These are phyloP conservation scores for Thelaira solivaga DNA, from an alignment of 2,888 invertebrate genomes.

Conservation along the genomic window DNA sequence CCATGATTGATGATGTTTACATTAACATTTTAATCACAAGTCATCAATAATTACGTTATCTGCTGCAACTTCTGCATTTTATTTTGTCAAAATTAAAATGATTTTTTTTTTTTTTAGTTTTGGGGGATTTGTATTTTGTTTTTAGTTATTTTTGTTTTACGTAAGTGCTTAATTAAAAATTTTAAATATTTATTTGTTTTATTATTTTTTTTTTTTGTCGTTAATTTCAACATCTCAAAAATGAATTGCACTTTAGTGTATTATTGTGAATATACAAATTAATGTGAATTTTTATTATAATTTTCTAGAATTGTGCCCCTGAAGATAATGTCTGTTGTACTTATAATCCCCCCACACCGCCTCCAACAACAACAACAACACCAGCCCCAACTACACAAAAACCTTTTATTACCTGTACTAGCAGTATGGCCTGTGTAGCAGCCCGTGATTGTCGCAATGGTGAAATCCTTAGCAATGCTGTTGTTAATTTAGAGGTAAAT, in stretches of 20 bases:
- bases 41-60: slow-evolving; percentile 53
- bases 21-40: slow-evolving; percentile 43
- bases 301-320: slow-evolving; percentile 76
- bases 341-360: slow-evolving; percentile 69
- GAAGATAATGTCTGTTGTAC: slow-evolving; percentile 77
- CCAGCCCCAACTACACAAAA: slow-evolving; percentile 71
- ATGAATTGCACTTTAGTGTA: slow-evolving; percentile 32
- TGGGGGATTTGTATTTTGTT: background rate
- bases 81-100: slow-evolving; percentile 4
- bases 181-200: too few species aligned
- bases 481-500: slow-evolving; percentile 74
- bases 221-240: slow-evolving; percentile 39
- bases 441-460: slow-evolving; percentile 74
- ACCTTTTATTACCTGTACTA: slow-evolving; percentile 69
- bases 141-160: too few species aligned
- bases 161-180: slow-evolving; percentile 27
- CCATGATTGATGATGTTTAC: slow-evolving; percentile 49
- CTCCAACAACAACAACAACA: slow-evolving; percentile 69
- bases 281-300: slow-evolving; percentile 33
- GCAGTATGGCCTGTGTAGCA: slow-evolving; percentile 73
- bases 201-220: slow-evolving; percentile 5
- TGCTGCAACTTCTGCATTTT: background rate
- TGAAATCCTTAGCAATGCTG: slow-evolving; percentile 71
- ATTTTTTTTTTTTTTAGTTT: background rate
- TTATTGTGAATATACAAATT: background rate